Evolutionary conservation across 2,888 invertebrate genomes (phyloP).

Genomic region (Oscheius sp.): DNA sequence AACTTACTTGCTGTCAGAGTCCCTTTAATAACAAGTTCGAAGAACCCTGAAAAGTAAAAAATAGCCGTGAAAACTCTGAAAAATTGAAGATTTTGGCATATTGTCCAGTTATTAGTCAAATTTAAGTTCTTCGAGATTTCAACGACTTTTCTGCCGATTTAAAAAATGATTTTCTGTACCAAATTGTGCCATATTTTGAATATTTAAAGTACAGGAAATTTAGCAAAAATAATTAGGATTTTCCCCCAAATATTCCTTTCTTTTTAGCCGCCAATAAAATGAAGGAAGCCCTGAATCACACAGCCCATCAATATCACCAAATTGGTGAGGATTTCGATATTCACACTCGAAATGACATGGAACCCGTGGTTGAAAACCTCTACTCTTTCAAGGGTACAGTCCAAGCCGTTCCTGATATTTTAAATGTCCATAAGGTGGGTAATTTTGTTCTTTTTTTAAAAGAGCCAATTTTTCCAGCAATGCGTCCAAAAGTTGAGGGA

Average conservation of each 20-base stretch:
- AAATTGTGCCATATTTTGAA: too few species aligned
- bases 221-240: too few species aligned
- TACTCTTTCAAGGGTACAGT: slow-evolving; percentile 94
- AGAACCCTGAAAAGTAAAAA: too few species aligned
- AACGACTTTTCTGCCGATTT: too few species aligned
- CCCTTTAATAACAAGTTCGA: too few species aligned
- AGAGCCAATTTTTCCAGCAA: slow-evolving; percentile 37
- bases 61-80: not conserved
- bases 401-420: slow-evolving; percentile 88
- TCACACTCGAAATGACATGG: slow-evolving; percentile 81
- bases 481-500: slow-evolving; percentile 58
- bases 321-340: slow-evolving; percentile 58
- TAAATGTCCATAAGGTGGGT: slow-evolving; percentile 85
- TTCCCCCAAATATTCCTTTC: not conserved
- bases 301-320: slow-evolving; percentile 53
- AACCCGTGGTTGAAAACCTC: slow-evolving; percentile 88
- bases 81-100: not conserved
- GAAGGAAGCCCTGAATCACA: slow-evolving; percentile 58
- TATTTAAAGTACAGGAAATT: too few species aligned
- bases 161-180: too few species aligned
- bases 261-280: slow-evolving; percentile 50
- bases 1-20: too few species aligned
- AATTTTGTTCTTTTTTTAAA: too few species aligned
- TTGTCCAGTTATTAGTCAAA: not conserved
- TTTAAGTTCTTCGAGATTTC: too few species aligned